phyloP scores from a whole-genome alignment of 2,797 vertebrate genomes.

The Emys orbicularis region DNA sequence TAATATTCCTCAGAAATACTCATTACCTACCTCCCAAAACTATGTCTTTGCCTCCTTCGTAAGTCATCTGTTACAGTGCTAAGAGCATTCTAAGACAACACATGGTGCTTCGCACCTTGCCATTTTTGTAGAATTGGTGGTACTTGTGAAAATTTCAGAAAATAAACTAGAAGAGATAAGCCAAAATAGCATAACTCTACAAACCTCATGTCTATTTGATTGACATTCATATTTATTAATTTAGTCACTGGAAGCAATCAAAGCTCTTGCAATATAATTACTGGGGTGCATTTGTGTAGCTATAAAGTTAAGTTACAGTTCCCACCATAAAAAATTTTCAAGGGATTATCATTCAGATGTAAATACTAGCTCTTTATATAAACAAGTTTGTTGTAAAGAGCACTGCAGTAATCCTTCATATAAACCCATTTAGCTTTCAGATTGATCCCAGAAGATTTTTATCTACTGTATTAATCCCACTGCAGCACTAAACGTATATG shows the following conservation, averaged over 20 bases:
- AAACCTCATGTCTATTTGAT: background rate
- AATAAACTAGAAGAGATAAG: background rate
- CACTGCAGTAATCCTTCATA: background rate
- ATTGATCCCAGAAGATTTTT: background rate
- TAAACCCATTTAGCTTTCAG: background rate
- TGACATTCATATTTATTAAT: background rate
- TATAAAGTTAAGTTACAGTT: background rate
- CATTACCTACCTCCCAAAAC: background rate
- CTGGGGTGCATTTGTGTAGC: background rate
- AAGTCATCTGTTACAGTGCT: background rate
- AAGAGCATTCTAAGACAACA: background rate
- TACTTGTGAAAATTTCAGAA: background rate
- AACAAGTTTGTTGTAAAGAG: background rate
- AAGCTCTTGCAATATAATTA: background rate
- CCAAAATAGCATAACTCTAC: background rate
- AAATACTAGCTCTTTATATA: background rate
- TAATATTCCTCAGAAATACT: background rate
- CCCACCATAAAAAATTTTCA: background rate
- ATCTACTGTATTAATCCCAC: background rate
- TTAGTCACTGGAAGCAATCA: background rate
- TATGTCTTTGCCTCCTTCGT: background rate
- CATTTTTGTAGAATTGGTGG: background rate
- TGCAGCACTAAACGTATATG: background rate
- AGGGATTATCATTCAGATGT: background rate
- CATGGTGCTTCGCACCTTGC: background rate